Base-by-base conservation (phyloP, 1,140 invertebrate species). In the Brachionus calyciflorus region DNA sequence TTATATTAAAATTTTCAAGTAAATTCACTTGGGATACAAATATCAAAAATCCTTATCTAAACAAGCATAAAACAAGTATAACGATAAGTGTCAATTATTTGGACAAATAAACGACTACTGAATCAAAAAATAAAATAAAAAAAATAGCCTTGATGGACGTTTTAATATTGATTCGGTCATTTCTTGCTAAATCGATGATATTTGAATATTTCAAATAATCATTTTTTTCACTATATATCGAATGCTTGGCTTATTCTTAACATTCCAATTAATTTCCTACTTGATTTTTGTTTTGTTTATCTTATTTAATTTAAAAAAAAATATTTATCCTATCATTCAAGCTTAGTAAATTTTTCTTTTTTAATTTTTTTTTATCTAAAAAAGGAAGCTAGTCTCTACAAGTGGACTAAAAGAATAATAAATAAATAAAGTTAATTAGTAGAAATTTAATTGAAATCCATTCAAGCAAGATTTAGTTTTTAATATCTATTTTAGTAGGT, bases 241-340 rank as follows among this genome's bases (percentile, higher is more conserved):
- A n/a, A 5, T 37, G 33, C 33, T 37, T 37, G 33, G 37, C 37
- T 60, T 40, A 53, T 12, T 24, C 19, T 53, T 21, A 60, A 60
- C 30, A 60, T 60, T 60, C 30, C 30, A 37, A 60, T 60, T 60
- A 33, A 60, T 60, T 57, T 60, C 55, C 55, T 60, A 37, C 37
- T 60, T 14, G 48, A n/a, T n/a, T n/a, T n/a, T n/a, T n/a, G n/a
- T n/a, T n/a, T n/a, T n/a, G n/a, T n/a, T n/a, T n/a, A n/a, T n/a
- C n/a, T n/a, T n/a, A n/a, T n/a, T 55, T 55, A n/a, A 55, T 28
- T 55, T n/a, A 55, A 55, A 55, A 53, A 53, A 53, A 57, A 30
- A n/a, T n/a, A 14, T 26, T 12, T 24, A 60, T 37, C 30, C 46
- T 60, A 60, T 60, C 37, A 37, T 28, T 33, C 30, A 60, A 60